Evolutionary conservation across 2,113 vertebrate genomes (phyloP).

Genomic region (Grus americana): DNA sequence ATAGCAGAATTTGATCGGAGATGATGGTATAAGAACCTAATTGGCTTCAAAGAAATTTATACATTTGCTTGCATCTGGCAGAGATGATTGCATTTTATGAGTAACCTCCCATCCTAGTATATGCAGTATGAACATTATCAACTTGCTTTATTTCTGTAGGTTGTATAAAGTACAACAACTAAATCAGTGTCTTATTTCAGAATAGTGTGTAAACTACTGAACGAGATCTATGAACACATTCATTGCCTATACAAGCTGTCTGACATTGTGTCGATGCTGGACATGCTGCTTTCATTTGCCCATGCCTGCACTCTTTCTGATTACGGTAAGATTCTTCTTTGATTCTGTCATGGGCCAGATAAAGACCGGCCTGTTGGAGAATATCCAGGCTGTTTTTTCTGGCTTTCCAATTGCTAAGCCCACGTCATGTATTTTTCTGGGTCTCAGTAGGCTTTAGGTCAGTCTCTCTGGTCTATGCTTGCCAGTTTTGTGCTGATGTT

Average conservation of each 20-base stretch:
- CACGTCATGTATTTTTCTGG: not conserved
- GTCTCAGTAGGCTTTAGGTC: not conserved
- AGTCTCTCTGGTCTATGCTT: not conserved
- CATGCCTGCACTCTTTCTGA: slow-evolving; percentile 92
- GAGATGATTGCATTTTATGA: not conserved
- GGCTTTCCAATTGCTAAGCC: not conserved
- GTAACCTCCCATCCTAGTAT: not conserved
- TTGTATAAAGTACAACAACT: not conserved
- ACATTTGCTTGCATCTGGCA: not conserved
- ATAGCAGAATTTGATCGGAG: not conserved
- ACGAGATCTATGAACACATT: slow-evolving; percentile 87
- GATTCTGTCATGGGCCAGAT: not conserved
- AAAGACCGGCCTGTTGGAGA: not conserved
- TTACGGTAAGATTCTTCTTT: slow-evolving; percentile 79
- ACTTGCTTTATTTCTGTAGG: not conserved
- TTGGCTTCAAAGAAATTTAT: not conserved
- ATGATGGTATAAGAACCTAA: not conserved
- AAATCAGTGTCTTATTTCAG: slow-evolving; percentile 71
- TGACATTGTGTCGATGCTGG: slow-evolving; percentile 94
- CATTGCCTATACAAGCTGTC: slow-evolving; percentile 96
- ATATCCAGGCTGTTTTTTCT: not conserved
- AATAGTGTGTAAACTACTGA: slow-evolving; percentile 89
- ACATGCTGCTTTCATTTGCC: slow-evolving; percentile 94
- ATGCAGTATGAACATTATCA: not conserved
- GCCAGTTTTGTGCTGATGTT: not conserved